Base-by-base conservation (phyloP, 1,140 invertebrate genomes). In the Drosophila suzukii region DNA sequence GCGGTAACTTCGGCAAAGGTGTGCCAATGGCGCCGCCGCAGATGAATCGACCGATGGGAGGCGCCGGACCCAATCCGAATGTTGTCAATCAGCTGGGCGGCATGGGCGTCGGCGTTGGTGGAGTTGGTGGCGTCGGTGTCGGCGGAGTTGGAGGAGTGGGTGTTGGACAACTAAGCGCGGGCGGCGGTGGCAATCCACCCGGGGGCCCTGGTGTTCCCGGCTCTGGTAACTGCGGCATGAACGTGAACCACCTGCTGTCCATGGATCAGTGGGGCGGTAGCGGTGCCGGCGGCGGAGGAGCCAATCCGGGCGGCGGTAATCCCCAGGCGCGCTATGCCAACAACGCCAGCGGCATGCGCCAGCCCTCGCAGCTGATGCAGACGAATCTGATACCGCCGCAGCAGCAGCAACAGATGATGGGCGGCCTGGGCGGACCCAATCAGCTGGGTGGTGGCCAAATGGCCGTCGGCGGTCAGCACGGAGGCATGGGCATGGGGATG, bases 21-120 rank as follows among this genome's bases (percentile, higher is more conserved):
- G 93, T 93, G 10, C 93, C 94, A 0, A 96, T 96, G 95, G 94
- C 95, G 17, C 95, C 95, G n/a, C 95, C 95, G 3, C 94, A 93
- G 30, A 95, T 95, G 93, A 94, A 94, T 74, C 93, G 94, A 39
- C 93, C 84, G 7, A 70, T 92, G 63, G 88, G 83, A 10, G 90
- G 79, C 11, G 77, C 71, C 3, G 73, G 67, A 6, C 59, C 82
- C 39, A 86, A 82, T 41, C 82, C 77, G 6, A 73, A 73, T 27
- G 72, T 75, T 12, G 72, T 75, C 10, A 75, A 75, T 80, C 82
- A 91, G 56, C 66, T 62, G 74, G 88, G 91, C 4, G 53, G 66
- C 46, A 86, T 86, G 75, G 79, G 77, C 5, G 77, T 83, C 12
- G 82, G 75, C 11, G 81, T 81, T 0, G 75, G 74, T 12, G 76